Evolutionary conservation across 1,140 invertebrate species (phyloP), one percentile per base, ranked within the genome.

Genomic region (Musca domestica): DNA sequence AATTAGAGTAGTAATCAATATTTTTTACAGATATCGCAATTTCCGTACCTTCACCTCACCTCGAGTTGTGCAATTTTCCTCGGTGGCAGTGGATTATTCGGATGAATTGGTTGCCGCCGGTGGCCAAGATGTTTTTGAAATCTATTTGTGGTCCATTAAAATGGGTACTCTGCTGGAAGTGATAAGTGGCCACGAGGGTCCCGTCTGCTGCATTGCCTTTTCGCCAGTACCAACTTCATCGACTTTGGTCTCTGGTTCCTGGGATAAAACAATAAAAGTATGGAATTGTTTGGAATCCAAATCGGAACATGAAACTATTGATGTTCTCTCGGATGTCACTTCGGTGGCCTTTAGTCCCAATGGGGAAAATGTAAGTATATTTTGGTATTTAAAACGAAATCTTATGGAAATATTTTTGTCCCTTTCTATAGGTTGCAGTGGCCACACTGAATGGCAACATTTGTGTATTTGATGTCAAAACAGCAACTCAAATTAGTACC

Each of bases 111-210:
- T 98, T 23, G 94, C 92, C 27, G 96, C 96, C 7, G 96, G 95
- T 1, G 94, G 93, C 0, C 91, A 94, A 78, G 95, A 98, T 82
- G 87, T 92, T 41, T 99, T 98, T 84, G 94, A 98, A 71, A 92
- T 99, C 71, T 98, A 90, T 85, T 84, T 99, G 0, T 99, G 96
- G 96, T 96, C 94, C 1, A 84, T 99, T 69, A 93, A 98, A 84
- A 89, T 93, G 15, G 96, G 96, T 3, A 88, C 88, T 70, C 83
- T 99, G 0, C 78, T 99, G 23, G 96, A 98, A 84, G 93, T 96
- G 34, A 83, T 98, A 68, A 88, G 88, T 67, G 96, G 96, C 12
- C 97, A 99, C 80, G 91, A 95, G 84, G 96, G 92, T 17, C 96
- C 96, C 3, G 90, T 99, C 1, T 87, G 89, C 20, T 87, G 90